These are phyloP conservation scores for Stegastes partitus DNA, from an alignment of 2,113 vertebrate species.

Conservation along the genomic window DNA sequence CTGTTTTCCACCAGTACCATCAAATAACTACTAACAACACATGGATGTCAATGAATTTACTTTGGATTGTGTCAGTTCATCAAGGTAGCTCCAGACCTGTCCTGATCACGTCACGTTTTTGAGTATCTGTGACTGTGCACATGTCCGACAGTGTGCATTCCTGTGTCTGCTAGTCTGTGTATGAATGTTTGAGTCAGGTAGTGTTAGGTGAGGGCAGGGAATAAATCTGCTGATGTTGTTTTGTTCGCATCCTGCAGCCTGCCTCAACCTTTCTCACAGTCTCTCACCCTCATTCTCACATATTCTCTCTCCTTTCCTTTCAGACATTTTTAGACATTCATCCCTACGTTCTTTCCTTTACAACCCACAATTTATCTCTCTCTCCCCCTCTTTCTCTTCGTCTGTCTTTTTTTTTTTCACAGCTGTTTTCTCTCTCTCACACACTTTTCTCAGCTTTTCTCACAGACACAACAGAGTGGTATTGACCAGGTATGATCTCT, in stretches of 20 bases:
- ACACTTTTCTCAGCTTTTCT: slow-evolving; percentile 61
- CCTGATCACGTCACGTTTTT: not conserved
- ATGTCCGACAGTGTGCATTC: slow-evolving; percentile 9
- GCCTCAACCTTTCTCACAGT: slow-evolving; percentile 80
- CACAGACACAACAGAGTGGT: slow-evolving; percentile 61
- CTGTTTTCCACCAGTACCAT: not conserved
- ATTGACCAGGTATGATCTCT: slow-evolving; percentile 76
- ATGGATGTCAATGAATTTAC: too few species aligned
- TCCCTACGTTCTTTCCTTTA: not conserved
- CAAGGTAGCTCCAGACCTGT: not conserved
- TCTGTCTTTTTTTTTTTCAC: slow-evolving; percentile 26
- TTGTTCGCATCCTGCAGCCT: slow-evolving; percentile 63
- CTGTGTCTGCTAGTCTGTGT: slow-evolving; percentile 4
- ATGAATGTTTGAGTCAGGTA: slow-evolving; percentile 33
- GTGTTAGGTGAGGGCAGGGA: slow-evolving; percentile 35
- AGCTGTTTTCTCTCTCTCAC: slow-evolving; percentile 3
- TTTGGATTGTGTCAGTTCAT: not conserved
- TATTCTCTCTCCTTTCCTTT: not conserved
- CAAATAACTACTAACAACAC: not conserved
- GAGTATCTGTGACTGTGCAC: not conserved
- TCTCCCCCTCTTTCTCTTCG: not conserved
- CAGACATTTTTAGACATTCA: not conserved
- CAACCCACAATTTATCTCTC: slow-evolving; percentile 10
- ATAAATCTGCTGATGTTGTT: slow-evolving; percentile 74
- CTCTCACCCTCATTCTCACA: slow-evolving; percentile 30